Evolutionary conservation across 2,113 vertebrate species (phyloP).

Genomic region (Scopus umbretta): DNA sequence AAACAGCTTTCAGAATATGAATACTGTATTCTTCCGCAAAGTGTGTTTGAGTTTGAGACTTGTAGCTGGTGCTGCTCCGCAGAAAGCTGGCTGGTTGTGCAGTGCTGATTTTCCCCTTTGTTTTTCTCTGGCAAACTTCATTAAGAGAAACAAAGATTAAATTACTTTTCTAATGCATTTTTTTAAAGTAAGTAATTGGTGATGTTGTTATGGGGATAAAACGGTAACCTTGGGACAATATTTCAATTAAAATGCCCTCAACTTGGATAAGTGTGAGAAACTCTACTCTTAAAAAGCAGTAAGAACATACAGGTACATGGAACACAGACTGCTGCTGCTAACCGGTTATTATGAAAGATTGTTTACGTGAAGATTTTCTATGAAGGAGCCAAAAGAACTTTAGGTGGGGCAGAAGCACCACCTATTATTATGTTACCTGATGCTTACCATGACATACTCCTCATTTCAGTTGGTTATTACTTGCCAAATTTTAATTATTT

Average conservation of each 20-base stretch:
- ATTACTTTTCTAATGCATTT: conserved; percentile 57
- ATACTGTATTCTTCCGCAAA: background rate
- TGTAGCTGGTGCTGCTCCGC: background rate
- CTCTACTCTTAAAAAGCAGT: background rate
- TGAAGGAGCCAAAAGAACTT: conserved; percentile 48
- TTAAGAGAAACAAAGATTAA: conserved; percentile 52
- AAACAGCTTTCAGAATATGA: background rate
- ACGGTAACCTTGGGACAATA: conserved; percentile 22
- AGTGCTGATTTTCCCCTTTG: background rate
- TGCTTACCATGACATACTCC: background rate
- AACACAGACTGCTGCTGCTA: background rate
- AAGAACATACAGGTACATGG: background rate
- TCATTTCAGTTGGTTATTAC: background rate
- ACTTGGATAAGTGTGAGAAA: conserved; percentile 18
- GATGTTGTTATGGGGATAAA: conserved; percentile 52
- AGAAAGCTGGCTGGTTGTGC: background rate
- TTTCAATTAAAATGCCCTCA: conserved; percentile 32
- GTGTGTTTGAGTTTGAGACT: background rate
- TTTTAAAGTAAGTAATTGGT: conserved; percentile 36
- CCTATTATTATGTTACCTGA: conserved; percentile 51
- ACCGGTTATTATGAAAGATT: conserved; percentile 12
- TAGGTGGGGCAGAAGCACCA: conserved; percentile 46
- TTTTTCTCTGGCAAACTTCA: conserved; percentile 45
- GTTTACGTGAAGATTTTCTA: conserved; percentile 39
- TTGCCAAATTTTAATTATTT: conserved; percentile 51